phyloP scores from a whole-genome alignment of 2,113 vertebrate genomes.

The Sinosuthora webbiana region DNA sequence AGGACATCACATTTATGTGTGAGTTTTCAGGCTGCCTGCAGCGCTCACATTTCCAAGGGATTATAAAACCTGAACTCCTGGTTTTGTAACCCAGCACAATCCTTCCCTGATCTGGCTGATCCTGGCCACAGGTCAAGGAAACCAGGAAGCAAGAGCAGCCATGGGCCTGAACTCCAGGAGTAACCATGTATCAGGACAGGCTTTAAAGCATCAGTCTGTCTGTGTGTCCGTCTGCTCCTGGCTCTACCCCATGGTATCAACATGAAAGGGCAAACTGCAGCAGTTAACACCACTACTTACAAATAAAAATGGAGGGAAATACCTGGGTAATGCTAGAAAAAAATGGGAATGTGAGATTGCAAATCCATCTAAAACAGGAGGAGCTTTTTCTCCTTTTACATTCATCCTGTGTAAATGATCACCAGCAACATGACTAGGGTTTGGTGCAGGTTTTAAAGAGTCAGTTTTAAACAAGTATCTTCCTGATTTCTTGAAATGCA shows the following conservation, averaged over 20 bases:
- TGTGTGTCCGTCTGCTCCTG: background rate
- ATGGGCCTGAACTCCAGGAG: background rate
- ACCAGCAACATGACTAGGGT: background rate
- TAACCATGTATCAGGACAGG: background rate
- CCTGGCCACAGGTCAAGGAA: background rate
- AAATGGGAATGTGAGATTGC: background rate
- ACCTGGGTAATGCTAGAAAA: background rate
- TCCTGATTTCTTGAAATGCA: background rate
- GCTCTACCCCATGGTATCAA: background rate
- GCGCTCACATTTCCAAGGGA: background rate
- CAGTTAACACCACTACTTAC: no score
- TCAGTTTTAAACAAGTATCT: background rate
- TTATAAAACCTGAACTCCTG: background rate
- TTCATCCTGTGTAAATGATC: background rate
- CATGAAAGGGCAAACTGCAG: fast-evolving
- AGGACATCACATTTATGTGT: background rate
- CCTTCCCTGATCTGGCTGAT: background rate
- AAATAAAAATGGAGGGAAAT: background rate
- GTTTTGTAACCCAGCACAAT: background rate
- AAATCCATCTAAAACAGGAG: background rate
- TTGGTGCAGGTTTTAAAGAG: background rate
- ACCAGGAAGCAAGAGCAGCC: background rate
- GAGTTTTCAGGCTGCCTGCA: background rate
- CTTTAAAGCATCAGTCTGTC: background rate
- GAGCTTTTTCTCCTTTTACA: background rate